These are phyloP conservation scores for Diachrysia chrysitis DNA, from an alignment of 2,888 invertebrate genomes.

Conservation along the genomic window DNA sequence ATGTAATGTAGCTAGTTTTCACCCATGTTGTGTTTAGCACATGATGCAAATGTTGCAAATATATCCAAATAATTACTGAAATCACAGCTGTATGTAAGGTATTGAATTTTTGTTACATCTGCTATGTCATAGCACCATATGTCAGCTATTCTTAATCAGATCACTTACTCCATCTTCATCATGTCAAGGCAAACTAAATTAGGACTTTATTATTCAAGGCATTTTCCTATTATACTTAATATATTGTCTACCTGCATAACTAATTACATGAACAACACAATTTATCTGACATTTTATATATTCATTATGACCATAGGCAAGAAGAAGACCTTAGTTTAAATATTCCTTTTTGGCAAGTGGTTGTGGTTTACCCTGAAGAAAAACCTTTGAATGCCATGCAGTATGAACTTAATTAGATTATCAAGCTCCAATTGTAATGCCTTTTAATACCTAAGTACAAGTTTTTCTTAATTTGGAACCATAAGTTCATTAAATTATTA, in stretches of 20 bases:
- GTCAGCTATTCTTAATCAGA: conserved; percentile 9
- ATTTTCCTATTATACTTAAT: conserved; percentile 48
- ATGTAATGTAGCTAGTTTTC: neutral
- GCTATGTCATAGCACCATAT: conserved; percentile 9
- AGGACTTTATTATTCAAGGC: conserved; percentile 44
- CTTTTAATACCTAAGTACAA: conserved; percentile 31
- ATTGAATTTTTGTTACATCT: neutral
- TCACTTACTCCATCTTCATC: conserved; percentile 10
- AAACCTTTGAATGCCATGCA: conserved; percentile 62
- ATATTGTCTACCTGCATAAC: conserved; percentile 46
- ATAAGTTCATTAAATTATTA: neutral
- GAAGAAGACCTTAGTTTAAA: conserved; percentile 14
- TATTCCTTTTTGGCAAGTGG: conserved; percentile 53
- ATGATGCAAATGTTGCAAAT: neutral
- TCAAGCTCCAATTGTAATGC: conserved; percentile 43
- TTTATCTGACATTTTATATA: conserved; percentile 24
- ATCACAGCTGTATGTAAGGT: neutral
- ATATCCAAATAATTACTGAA: neutral
- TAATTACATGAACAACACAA: conserved; percentile 21
- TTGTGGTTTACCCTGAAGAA: conserved; percentile 64
- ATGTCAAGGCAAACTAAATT: conserved; percentile 59
- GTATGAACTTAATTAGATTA: conserved; percentile 53
- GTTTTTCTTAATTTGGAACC: neutral
- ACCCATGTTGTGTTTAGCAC: neutral
- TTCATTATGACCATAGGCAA: conserved; percentile 22